Conservation (phyloP, 2,888 invertebrate genomes). For the Tuta absoluta region DNA sequence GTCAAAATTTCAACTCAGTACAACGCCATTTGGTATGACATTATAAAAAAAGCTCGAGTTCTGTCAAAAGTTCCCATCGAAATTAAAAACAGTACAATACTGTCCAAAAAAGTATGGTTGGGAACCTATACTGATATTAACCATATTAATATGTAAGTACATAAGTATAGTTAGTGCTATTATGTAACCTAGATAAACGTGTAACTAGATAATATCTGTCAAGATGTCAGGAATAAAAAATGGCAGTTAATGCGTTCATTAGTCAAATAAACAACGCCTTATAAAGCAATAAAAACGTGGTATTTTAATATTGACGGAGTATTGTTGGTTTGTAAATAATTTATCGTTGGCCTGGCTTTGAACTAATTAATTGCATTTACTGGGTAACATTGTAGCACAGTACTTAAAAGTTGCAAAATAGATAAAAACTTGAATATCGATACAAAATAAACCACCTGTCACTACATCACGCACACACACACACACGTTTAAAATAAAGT, state of each 20-base stretch:
- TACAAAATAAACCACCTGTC: no score
- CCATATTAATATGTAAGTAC: no score
- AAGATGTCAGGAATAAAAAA: slow-evolving; percentile 12
- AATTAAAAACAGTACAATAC: no score
- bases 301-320: not conserved
- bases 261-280: slow-evolving; percentile 1
- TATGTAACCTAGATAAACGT: slow-evolving; percentile 1
- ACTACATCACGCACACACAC: no score
- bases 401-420: no score
- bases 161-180: not conserved
- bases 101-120: no score
- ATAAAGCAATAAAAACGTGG: slow-evolving; percentile 6
- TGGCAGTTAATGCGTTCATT: slow-evolving; percentile 13
- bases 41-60: no score
- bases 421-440: no score
- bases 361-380: not conserved
- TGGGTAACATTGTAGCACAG: not conserved
- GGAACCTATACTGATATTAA: no score
- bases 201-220: slow-evolving; percentile 13
- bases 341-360: not conserved
- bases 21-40: no score
- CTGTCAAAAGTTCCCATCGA: no score
- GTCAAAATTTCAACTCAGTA: no score
- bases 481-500: slow-evolving; percentile 24
- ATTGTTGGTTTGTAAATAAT: not conserved